phyloP scores from a whole-genome alignment of 2,888 invertebrate genomes.

The Parascotia fuliginaria region DNA sequence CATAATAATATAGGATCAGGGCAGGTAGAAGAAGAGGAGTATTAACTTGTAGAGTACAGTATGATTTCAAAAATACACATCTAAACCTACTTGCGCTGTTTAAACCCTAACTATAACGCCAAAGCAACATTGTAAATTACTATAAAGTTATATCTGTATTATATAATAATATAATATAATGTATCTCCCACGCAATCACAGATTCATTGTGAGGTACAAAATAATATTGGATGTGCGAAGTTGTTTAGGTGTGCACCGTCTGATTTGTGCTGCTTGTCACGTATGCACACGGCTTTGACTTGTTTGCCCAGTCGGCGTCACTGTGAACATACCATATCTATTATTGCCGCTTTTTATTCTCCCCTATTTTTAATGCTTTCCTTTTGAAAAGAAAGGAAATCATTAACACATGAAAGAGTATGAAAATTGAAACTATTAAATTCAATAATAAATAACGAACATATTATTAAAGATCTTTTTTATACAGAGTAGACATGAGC shows the following conservation, averaged over 20 bases:
- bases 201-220: slow-evolving; percentile 18
- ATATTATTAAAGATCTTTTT: too few species aligned
- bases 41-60: too few species aligned
- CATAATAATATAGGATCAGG: too few species aligned
- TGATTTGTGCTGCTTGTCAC: slow-evolving; percentile 65
- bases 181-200: too few species aligned
- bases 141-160: not conserved
- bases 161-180: not conserved
- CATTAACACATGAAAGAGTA: not conserved
- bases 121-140: not conserved
- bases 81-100: too few species aligned
- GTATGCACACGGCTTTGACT: slow-evolving; percentile 61
- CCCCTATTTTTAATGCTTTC: slow-evolving; percentile 34
- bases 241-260: slow-evolving; percentile 31
- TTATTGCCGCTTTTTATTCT: slow-evolving; percentile 44
- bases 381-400: slow-evolving; percentile 4
- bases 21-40: too few species aligned
- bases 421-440: too few species aligned
- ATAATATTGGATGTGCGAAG: slow-evolving; percentile 37
- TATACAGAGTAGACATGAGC: too few species aligned
- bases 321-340: slow-evolving; percentile 51
- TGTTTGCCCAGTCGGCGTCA: slow-evolving; percentile 59
- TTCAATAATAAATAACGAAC: too few species aligned
- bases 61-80: too few species aligned
- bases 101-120: not conserved